Evolutionary conservation across 2,888 invertebrate genomes (phyloP).

Genomic region (Andrena praecox): DNA sequence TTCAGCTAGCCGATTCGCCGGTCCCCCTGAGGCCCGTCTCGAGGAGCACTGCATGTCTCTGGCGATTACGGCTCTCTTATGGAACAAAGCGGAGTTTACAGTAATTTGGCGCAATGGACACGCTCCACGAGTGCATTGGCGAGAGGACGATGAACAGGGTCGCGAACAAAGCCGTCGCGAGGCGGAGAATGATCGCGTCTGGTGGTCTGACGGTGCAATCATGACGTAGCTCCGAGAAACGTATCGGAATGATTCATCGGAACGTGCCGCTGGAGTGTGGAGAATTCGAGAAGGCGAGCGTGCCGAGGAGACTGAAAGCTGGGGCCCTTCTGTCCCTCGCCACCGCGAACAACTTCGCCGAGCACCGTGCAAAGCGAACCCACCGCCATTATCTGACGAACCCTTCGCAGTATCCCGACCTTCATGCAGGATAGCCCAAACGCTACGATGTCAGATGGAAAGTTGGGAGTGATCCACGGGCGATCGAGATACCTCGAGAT

Average conservation of each 20-base stretch:
- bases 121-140: conserved; percentile 8
- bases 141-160: conserved; percentile 37
- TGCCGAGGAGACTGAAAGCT: conserved; percentile 9
- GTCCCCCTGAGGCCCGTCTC: neutral
- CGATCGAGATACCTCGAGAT: neutral
- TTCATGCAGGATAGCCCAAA: too few species aligned
- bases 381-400: too few species aligned
- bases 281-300: conserved; percentile 60
- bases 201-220: conserved; percentile 60
- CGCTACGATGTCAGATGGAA: too few species aligned
- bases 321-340: conserved; percentile 16
- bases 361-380: conserved; percentile 8
- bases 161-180: conserved; percentile 56
- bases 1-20: conserved; percentile 52
- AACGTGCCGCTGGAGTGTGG: conserved; percentile 52
- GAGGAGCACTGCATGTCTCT: neutral
- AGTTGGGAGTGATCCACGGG: too few species aligned
- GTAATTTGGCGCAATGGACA: conserved; percentile 36
- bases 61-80: neutral
- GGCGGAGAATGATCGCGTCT: conserved; percentile 57
- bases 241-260: conserved; percentile 67
- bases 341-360: conserved; percentile 3
- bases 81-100: neutral
- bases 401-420: too few species aligned
- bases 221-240: conserved; percentile 39